Evolutionary conservation across 2,797 vertebrate species (phyloP).

Genomic region (Gymnodraco acuticeps): DNA sequence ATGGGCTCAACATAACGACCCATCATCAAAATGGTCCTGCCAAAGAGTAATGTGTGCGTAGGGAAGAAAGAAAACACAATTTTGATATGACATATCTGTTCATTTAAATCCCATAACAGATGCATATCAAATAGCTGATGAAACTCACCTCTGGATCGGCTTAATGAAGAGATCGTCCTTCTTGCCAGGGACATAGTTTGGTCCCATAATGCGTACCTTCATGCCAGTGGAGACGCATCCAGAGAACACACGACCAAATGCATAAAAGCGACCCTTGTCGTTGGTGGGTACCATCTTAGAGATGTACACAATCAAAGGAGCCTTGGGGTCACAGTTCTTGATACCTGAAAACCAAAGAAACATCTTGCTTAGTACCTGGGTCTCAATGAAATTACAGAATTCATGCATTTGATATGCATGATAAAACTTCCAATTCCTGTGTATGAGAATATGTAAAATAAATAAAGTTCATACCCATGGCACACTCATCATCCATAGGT

Average conservation of each 20-base stretch:
- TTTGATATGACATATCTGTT: background rate
- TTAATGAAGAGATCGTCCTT: constrained; percentile 97
- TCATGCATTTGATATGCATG: background rate
- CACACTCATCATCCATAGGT: constrained; percentile 93
- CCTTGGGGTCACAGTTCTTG: constrained; percentile 96
- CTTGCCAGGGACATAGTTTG: constrained; percentile 95
- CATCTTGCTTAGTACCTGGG: background rate
- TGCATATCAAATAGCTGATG: background rate
- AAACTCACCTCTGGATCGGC: constrained; percentile 93
- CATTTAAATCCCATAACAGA: background rate
- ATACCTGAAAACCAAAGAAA: constrained; percentile 82
- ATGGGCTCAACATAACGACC: constrained; percentile 95
- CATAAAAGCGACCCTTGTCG: constrained; percentile 97
- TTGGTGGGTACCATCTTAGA: constrained; percentile 98
- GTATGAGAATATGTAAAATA: background rate
- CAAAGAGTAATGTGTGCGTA: rapidly evolving
- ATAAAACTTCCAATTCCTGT: background rate
- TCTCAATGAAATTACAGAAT: background rate
- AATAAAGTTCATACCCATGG: constrained; percentile 87
- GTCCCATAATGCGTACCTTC: constrained; percentile 98
- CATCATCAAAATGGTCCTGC: constrained; percentile 97
- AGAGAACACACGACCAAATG: constrained; percentile 96
- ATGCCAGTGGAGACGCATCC: constrained; percentile 92
- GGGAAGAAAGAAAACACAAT: background rate
- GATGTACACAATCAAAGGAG: constrained; percentile 97